Evolutionary conservation across 2,888 invertebrate genomes (phyloP).

Genomic region (Agrochola litura): DNA sequence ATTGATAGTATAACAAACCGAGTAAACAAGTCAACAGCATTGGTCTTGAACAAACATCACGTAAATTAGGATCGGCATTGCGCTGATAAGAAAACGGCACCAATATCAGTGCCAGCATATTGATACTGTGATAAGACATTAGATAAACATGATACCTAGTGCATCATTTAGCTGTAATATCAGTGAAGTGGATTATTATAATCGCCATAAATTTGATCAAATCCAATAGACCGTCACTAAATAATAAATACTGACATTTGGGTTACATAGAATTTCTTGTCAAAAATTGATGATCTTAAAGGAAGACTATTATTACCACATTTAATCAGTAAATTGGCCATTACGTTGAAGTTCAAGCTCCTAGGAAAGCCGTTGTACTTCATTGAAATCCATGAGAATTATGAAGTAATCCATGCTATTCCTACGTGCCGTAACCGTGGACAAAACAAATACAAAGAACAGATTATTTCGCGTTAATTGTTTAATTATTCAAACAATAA

Average conservation of each 20-base stretch:
- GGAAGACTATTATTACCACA: not conserved
- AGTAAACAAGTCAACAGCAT: conserved; percentile 19
- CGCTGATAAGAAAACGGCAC: conserved; percentile 51
- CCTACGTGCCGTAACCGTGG: conserved; percentile 10
- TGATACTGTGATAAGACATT: conserved; percentile 56
- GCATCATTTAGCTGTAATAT: conserved; percentile 4
- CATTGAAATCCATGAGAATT: conserved; percentile 11
- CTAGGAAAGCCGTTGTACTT: not conserved
- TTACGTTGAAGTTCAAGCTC: not conserved
- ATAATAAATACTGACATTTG: too few relatives aligned
- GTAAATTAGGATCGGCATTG: conserved; percentile 60
- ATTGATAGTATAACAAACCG: conserved; percentile 20
- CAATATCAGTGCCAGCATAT: conserved; percentile 56
- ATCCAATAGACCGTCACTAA: not conserved
- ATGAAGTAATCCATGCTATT: conserved; percentile 27
- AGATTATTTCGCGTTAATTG: conserved; percentile 55
- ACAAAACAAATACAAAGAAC: conserved; percentile 58
- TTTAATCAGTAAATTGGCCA: not conserved
- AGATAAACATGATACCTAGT: conserved; percentile 42
- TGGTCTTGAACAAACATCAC: conserved; percentile 35
- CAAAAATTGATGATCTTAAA: not conserved
- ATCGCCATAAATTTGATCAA: not conserved
- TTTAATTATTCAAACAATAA: conserved; percentile 64
- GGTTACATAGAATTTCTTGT: not conserved
- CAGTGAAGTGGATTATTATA: not conserved